Evolutionary conservation across 2,113 vertebrate genomes (phyloP).

Genomic region (Anser cygnoides): DNA sequence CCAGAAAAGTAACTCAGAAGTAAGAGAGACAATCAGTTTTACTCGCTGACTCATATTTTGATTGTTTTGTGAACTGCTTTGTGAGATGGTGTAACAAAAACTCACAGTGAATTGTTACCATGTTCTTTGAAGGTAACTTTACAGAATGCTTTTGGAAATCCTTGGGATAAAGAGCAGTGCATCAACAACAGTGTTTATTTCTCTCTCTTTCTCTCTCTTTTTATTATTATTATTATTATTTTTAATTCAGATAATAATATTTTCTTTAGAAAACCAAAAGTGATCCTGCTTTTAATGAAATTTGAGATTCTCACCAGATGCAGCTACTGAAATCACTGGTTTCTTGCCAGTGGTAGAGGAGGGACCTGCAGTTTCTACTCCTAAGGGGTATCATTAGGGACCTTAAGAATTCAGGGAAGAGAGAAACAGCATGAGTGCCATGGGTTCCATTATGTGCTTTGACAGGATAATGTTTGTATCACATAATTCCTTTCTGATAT

Average conservation of each 20-base stretch:
- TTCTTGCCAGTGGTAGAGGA: neutral
- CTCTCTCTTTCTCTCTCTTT: neutral
- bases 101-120: neutral
- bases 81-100: neutral
- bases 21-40: neutral
- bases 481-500: neutral
- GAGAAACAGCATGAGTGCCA: neutral
- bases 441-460: neutral
- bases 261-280: neutral
- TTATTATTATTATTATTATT: neutral
- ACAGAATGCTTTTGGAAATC: neutral
- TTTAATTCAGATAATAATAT: neutral
- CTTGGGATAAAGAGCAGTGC: neutral
- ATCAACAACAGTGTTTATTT: neutral
- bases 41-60: neutral
- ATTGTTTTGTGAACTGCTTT: neutral
- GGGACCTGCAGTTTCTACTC: neutral
- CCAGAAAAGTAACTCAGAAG: neutral
- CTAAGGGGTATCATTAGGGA: neutral
- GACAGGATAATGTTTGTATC: constrained; percentile 35
- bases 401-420: neutral
- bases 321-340: neutral
- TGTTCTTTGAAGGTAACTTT: neutral
- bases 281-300: neutral
- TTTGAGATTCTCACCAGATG: neutral